Evolutionary conservation across 1,140 invertebrate genomes (phyloP).

Genomic region (silkworm (Bombyx mori)): ASM3026992v2 NC_085125.1:7821501-7822000

Average conservation of each 20-base stretch:
- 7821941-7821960: slow-evolving; percentile 56
- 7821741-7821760: slow-evolving; percentile 35
- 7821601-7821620: slow-evolving; percentile 48
- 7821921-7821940: slow-evolving; percentile 54
- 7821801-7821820: slow-evolving; percentile 44
- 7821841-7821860: slow-evolving; percentile 55
- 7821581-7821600: slow-evolving; percentile 58
- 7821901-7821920: slow-evolving; percentile 58
- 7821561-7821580: slow-evolving; percentile 59
- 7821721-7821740: slow-evolving; percentile 29
- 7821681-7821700: slow-evolving; percentile 34
- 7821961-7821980: slow-evolving; percentile 56
- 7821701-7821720: slow-evolving; percentile 28
- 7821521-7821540: slow-evolving; percentile 65
- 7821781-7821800: slow-evolving; percentile 48
- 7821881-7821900: slow-evolving; percentile 62
- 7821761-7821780: slow-evolving; percentile 42
- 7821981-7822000: slow-evolving; percentile 64
- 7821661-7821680: slow-evolving; percentile 31
- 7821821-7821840: slow-evolving; percentile 27
- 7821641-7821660: slow-evolving; percentile 43
- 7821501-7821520: slow-evolving; percentile 71
- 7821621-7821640: slow-evolving; percentile 55
- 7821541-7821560: slow-evolving; percentile 45
- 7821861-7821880: slow-evolving; percentile 63